Percentiles rank a stretch among this genome's conserved stretches.
These are phyloP conservation scores for Eulithis prunata DNA, from an alignment of 2,888 invertebrate species.

Conservation along the genomic window DNA sequence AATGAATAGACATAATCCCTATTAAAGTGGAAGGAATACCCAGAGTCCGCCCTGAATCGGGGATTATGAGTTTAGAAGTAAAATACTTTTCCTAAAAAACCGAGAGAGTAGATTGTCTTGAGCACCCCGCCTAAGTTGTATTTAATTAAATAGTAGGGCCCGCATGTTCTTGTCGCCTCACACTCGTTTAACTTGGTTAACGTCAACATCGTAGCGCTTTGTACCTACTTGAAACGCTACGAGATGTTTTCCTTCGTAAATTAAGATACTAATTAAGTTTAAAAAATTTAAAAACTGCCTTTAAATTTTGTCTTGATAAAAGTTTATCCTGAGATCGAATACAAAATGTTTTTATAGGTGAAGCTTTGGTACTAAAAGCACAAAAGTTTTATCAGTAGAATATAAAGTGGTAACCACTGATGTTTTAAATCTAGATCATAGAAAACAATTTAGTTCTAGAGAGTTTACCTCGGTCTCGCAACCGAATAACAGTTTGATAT, in stretches of 20 bases:
- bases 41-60: constrained; percentile 46
- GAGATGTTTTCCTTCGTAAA: constrained; percentile 8
- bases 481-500: constrained; percentile 47
- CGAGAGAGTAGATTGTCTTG: constrained; percentile 42
- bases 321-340: too few relatives aligned
- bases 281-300: too few relatives aligned
- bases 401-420: too few relatives aligned
- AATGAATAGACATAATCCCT: constrained; percentile 67
- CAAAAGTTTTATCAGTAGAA: too few relatives aligned
- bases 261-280: too few relatives aligned
- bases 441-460: neutral
- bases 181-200: constrained; percentile 46
- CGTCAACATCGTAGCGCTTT: constrained; percentile 37
- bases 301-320: too few relatives aligned
- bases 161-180: constrained; percentile 41
- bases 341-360: too few relatives aligned
- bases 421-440: too few relatives aligned
- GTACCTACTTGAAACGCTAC: constrained; percentile 18
- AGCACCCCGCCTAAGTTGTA: constrained; percentile 40
- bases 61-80: constrained; percentile 52
- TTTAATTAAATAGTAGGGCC: constrained; percentile 47
- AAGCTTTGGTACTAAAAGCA: too few relatives aligned
- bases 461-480: neutral
- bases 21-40: constrained; percentile 59
- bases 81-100: constrained; percentile 51